Evolutionary conservation across 2,888 invertebrate genomes (phyloP).

Genomic region (Atethmia centrago): DNA sequence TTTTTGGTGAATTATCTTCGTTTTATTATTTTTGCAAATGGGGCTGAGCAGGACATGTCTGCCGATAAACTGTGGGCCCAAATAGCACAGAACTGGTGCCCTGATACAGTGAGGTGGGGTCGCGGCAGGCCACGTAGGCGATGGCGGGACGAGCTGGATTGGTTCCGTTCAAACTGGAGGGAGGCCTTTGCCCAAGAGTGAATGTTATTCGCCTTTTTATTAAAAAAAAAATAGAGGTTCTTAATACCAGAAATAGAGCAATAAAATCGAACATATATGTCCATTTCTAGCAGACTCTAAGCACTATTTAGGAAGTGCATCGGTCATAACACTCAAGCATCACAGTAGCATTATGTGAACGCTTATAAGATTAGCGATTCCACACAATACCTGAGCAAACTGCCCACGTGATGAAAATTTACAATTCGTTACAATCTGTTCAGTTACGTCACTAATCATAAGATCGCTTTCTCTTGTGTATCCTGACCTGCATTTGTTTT

Average conservation of each 20-base stretch:
- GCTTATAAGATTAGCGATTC: constrained; percentile 64
- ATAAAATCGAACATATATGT: background rate
- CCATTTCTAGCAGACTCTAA: constrained; percentile 21
- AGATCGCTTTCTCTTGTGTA: constrained; percentile 63
- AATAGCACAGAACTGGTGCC: too few relatives aligned
- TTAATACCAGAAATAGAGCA: background rate
- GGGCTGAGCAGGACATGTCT: too few relatives aligned
- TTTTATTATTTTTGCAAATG: too few relatives aligned
- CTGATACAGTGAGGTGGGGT: too few relatives aligned
- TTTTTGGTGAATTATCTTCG: too few relatives aligned
- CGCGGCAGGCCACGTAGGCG: too few relatives aligned
- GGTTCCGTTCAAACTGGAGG: too few relatives aligned
- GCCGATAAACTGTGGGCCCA: too few relatives aligned
- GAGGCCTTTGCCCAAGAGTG: too few relatives aligned
- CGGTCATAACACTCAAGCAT: constrained; percentile 51
- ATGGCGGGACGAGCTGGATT: too few relatives aligned
- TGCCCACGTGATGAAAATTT: constrained; percentile 55
- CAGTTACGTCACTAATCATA: constrained; percentile 57
- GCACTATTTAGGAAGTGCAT: constrained; percentile 50
- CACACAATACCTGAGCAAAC: constrained; percentile 44
- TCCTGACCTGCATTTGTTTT: constrained; percentile 53
- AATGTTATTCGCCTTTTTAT: background rate
- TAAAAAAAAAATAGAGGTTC: too few relatives aligned
- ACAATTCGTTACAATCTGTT: constrained; percentile 53
- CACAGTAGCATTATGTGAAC: constrained; percentile 53